A percentile compares a stretch with the other conserved stretches of the same genome.
Evolutionary conservation across 2,888 invertebrate species (phyloP).

Genomic region (Phorcus lineatus): DNA sequence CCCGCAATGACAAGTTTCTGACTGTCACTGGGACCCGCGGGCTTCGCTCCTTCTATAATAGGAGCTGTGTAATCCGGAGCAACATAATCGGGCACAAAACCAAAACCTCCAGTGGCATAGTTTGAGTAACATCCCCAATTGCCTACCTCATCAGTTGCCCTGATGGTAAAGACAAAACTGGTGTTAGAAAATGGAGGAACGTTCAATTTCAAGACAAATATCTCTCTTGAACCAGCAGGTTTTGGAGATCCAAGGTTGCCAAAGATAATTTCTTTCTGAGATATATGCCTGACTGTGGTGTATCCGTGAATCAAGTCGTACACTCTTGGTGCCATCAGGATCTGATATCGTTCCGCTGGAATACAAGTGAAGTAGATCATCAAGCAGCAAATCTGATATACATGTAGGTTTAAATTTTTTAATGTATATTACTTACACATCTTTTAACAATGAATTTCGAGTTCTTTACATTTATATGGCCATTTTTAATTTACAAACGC

Average conservation of each 20-base stretch:
- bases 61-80: slow-evolving; percentile 30
- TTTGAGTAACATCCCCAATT: slow-evolving; percentile 51
- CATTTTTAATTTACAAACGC: too few species aligned
- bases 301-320: slow-evolving; percentile 31
- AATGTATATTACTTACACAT: too few species aligned
- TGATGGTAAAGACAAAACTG: slow-evolving; percentile 49
- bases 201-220: slow-evolving; percentile 30
- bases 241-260: slow-evolving; percentile 40
- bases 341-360: slow-evolving; percentile 44
- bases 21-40: not conserved
- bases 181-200: not conserved
- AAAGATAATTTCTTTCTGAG: slow-evolving; percentile 35
- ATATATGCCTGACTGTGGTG: slow-evolving; percentile 11
- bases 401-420: too few species aligned
- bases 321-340: slow-evolving; percentile 34
- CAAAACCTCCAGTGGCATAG: slow-evolving; percentile 47
- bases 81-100: slow-evolving; percentile 41
- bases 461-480: too few species aligned
- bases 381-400: too few species aligned
- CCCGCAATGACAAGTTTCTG: slow-evolving; percentile 11
- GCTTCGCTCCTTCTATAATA: not conserved
- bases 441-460: too few species aligned
- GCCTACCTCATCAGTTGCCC: slow-evolving; percentile 48
- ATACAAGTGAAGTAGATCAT: not conserved
- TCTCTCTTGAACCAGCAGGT: slow-evolving; percentile 30